Evolutionary conservation across 2,888 invertebrate species (phyloP).

Genomic region (Chalcosyrphus nemorum): DNA sequence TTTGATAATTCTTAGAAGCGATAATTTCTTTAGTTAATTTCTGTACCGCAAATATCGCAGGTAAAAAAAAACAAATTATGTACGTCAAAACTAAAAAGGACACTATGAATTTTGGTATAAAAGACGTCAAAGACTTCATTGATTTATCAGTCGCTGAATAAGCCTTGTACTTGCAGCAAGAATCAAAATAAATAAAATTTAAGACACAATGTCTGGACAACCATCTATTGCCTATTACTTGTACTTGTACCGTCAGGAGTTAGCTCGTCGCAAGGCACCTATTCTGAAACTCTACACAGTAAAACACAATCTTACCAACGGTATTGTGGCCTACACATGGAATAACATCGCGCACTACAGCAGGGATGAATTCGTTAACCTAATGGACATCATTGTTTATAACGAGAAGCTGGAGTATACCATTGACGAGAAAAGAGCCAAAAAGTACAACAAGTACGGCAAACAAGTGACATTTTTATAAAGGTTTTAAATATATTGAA

Average conservation of each 20-base stretch:
- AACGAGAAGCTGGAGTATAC: constrained; percentile 9
- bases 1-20: too few relatives aligned
- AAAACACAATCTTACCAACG: constrained; percentile 23
- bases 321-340: constrained; percentile 29
- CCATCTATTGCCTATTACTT: constrained; percentile 30
- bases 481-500: too few relatives aligned
- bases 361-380: constrained; percentile 18
- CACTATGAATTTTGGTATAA: too few relatives aligned
- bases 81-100: too few relatives aligned
- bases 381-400: constrained; percentile 21
- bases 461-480: constrained; percentile 23
- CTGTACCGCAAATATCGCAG: too few relatives aligned
- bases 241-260: constrained; percentile 18
- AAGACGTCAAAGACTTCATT: too few relatives aligned
- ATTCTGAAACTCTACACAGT: background rate
- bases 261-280: background rate
- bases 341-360: constrained; percentile 7
- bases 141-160: too few relatives aligned
- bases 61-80: too few relatives aligned
- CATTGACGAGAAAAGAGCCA: background rate
- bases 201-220: background rate
- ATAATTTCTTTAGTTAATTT: too few relatives aligned
- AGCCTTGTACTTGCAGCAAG: too few relatives aligned
- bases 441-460: background rate
- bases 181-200: too few relatives aligned